A percentile compares a stretch with the other conserved stretches of the same genome.
Conservation (phyloP, 92 coral and sea anemone genomes). For the Blastomussa wellsi region DNA sequence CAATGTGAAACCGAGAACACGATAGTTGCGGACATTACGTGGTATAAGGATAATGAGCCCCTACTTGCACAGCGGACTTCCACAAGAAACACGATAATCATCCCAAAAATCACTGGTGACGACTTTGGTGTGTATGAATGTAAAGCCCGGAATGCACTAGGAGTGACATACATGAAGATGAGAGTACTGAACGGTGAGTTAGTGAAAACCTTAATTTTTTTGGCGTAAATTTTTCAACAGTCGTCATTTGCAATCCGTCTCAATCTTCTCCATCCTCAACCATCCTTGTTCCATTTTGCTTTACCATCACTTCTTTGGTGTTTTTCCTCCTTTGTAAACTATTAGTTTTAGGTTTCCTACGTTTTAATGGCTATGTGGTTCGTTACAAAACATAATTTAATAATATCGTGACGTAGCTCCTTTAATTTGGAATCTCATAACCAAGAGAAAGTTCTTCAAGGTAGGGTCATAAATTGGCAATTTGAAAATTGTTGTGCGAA, state of each 20-base stretch:
- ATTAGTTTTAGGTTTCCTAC: not conserved
- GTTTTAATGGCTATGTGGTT: no score
- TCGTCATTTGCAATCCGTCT: no score
- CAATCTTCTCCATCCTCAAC: no score
- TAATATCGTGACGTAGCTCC: no score
- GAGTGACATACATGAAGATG: slow-evolving; percentile 21
- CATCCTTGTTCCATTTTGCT: no score
- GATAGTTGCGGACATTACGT: slow-evolving; percentile 23
- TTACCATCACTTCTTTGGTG: no score
- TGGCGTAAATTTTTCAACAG: no score
- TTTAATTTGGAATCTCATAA: no score
- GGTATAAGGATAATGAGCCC: slow-evolving; percentile 44
- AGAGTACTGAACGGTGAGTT: slow-evolving; percentile 34
- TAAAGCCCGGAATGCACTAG: slow-evolving; percentile 27
- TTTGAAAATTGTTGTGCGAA: not conserved
- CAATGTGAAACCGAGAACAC: slow-evolving; percentile 34
- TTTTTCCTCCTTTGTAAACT: no score
- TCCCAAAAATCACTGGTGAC: slow-evolving; percentile 10
- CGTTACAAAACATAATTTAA: no score
- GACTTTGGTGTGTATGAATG: slow-evolving; percentile 47
- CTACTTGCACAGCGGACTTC: not conserved
- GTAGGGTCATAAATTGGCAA: no score
- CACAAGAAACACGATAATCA: not conserved
- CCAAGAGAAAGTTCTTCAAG: not conserved
- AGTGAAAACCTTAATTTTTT: no score